Percentiles rank a stretch among this genome's conserved stretches.
phyloP scores from a whole-genome alignment of 2,113 vertebrate species.

The Rhinolophus ferrumequinum region DNA sequence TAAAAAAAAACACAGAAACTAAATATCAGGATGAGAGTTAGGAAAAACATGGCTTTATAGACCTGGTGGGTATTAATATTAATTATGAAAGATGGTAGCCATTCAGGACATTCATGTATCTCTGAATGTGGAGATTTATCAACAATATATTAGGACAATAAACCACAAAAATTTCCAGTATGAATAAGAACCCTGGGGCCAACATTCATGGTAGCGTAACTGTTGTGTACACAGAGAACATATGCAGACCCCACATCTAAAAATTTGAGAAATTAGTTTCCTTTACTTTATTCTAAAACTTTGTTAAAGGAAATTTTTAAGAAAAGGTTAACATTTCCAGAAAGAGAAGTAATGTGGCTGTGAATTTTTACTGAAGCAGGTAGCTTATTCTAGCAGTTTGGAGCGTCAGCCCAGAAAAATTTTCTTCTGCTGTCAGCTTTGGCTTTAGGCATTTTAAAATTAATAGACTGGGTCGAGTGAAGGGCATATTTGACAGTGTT shows the following conservation, averaged over 20 bases:
- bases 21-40: neutral
- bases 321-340: neutral
- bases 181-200: neutral
- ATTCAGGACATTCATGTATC: neutral
- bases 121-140: neutral
- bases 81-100: neutral
- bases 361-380: neutral
- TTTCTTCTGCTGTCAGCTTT: slow-evolving; percentile 27
- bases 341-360: neutral
- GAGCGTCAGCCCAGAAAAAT: neutral
- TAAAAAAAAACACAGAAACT: neutral
- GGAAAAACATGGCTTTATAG: neutral
- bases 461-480: slow-evolving; percentile 64
- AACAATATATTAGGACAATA: neutral
- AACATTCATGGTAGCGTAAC: neutral
- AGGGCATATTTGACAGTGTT: slow-evolving; percentile 12
- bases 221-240: neutral
- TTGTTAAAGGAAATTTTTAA: slow-evolving; percentile 26
- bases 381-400: neutral
- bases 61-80: neutral
- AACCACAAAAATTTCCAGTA: neutral
- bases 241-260: neutral
- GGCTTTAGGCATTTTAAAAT: slow-evolving; percentile 68
- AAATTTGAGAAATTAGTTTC: neutral
- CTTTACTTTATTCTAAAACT: neutral